Evolutionary conservation across 1,140 invertebrate species (phyloP), one percentile per base, ranked within the genome.

Genomic region (Nebria ingens): DNA sequence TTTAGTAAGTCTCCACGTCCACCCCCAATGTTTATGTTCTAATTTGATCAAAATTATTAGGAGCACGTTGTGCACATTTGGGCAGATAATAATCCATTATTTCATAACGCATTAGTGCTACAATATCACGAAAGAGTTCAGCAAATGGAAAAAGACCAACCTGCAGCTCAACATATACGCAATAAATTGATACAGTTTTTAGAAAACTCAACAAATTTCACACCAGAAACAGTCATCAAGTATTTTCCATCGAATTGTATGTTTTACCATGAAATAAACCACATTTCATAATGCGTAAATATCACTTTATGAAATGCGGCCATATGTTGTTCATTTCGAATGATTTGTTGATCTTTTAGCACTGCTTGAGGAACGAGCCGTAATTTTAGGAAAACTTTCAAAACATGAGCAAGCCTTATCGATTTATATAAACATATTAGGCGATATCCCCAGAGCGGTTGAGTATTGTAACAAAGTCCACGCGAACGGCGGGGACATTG

Each of bases 21-120:
- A n/a, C n/a, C n/a, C n/a, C n/a, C n/a, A 23, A 1, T 22, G 4
- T 51, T 55, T 58, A 23, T n/a, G n/a, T n/a, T n/a, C n/a, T n/a
- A n/a, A n/a, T n/a, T n/a, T n/a, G n/a, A n/a, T n/a, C 9, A 45
- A 11, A 9, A 12, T 45, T 45, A 12, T 12, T 45, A 45, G 72
- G 93, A 98, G 69, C 93, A 98, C 69, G 81, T 98, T 0, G 91
- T 99, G 19, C 78, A 87, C 58, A 79, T 82, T 6, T 97, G 93
- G 91, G 79, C 86, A 54, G 96, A 98, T 60, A 83, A 78, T 1
- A 91, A 86, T 67, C 76, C 87, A 0, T 66, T 89, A 13, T 91
- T 97, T 61, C 96, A 98, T 66, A 95, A 98, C 70, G 84, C 87
- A 12, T 73, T 98, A 15, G 82, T 95, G 2, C 85, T 87, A 68